These are phyloP conservation scores for Leptonema lineaticorne DNA, from an alignment of 1,140 invertebrate species.

Conservation along the genomic window DNA sequence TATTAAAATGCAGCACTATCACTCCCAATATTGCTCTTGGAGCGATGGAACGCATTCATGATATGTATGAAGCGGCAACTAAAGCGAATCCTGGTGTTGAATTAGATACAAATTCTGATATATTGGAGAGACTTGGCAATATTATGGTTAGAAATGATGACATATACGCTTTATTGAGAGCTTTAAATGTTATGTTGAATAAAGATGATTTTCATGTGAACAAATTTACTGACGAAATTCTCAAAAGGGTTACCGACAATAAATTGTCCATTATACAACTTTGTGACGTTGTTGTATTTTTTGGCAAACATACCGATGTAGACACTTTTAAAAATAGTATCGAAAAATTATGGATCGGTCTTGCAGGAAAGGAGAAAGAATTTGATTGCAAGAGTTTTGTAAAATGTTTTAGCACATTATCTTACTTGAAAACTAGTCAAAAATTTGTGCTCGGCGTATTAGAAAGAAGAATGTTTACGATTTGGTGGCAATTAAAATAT, in stretches of 20 bases:
- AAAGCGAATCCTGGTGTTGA: background rate
- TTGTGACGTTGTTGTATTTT: slow-evolving; percentile 59
- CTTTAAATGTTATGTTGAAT: slow-evolving; percentile 49
- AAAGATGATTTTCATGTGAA: slow-evolving; percentile 56
- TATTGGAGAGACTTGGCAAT: slow-evolving; percentile 51
- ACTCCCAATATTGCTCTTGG: slow-evolving; percentile 54
- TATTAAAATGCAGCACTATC: slow-evolving; percentile 54
- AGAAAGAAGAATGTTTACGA: slow-evolving; percentile 60
- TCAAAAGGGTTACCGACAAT: slow-evolving; percentile 62
- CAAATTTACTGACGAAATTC: slow-evolving; percentile 61
- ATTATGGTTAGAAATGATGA: slow-evolving; percentile 54
- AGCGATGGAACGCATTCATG: slow-evolving; percentile 53
- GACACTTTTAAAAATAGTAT: slow-evolving; percentile 55
- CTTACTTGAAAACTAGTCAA: slow-evolving; percentile 61
- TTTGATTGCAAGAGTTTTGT: slow-evolving; percentile 62
- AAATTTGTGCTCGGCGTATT: slow-evolving; percentile 62
- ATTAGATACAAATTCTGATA: slow-evolving; percentile 47
- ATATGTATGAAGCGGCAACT: slow-evolving; percentile 46
- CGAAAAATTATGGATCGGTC: slow-evolving; percentile 70
- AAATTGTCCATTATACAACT: slow-evolving; percentile 63
- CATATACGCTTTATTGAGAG: slow-evolving; percentile 51
- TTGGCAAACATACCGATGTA: slow-evolving; percentile 49
- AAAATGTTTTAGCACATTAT: slow-evolving; percentile 59
- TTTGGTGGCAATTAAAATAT: slow-evolving; percentile 61
- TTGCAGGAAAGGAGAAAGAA: slow-evolving; percentile 59